Percentiles rank a stretch among this genome's conserved stretches.
Evolutionary conservation across 2,113 vertebrate genomes (phyloP).

Genomic region (Ailuropoda melanoleuca): DNA sequence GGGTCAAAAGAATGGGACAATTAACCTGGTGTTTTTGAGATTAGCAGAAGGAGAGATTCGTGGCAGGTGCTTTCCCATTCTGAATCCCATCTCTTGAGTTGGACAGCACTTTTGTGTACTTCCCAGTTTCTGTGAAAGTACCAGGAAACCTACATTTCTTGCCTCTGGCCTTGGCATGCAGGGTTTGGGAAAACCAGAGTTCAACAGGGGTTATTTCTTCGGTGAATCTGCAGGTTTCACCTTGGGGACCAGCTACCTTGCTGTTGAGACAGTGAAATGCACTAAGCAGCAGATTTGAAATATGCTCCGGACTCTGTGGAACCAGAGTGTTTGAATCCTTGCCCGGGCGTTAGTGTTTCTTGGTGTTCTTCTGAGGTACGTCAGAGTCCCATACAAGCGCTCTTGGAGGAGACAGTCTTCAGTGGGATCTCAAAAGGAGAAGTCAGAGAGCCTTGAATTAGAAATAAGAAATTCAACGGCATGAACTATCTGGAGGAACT

Average conservation of each 20-base stretch:
- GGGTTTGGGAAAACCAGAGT: not conserved
- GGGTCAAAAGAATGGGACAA: not conserved
- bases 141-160: not conserved
- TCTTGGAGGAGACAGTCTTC: not conserved
- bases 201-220: slow-evolving; percentile 10
- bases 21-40: not conserved
- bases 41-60: not conserved
- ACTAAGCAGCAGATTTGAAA: slow-evolving; percentile 47
- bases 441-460: not conserved
- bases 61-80: not conserved
- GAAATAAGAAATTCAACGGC: not conserved
- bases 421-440: not conserved
- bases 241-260: not conserved
- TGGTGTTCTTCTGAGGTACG: not conserved
- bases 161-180: not conserved
- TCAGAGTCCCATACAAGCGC: not conserved
- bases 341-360: not conserved
- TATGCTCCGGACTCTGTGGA: slow-evolving; percentile 46
- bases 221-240: slow-evolving; percentile 1
- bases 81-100: not conserved
- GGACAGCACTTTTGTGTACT: not conserved
- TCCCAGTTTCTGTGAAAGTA: not conserved
- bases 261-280: slow-evolving; percentile 45
- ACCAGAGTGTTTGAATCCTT: slow-evolving; percentile 13
- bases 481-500: not conserved